Base-by-base conservation (phyloP, 2,113 vertebrate genomes). In the Anseranas semipalmata region DNA sequence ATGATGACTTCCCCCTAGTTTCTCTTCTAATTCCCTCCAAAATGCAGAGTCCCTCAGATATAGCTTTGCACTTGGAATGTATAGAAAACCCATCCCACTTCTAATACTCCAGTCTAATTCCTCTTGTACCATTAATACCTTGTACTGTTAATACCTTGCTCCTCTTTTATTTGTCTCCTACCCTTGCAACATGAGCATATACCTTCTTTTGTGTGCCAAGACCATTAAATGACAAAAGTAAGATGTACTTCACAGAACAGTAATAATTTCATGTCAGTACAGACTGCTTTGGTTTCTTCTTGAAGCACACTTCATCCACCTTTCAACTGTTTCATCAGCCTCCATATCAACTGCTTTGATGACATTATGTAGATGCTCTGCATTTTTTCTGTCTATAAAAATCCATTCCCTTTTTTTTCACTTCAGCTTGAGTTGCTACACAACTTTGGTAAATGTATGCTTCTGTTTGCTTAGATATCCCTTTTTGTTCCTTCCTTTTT, bases 301-400 rank as follows among this genome's bases (percentile, higher is more conserved):
- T 78, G 60, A 87, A 77, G 21, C 12, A 74, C 12, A 13, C 22
- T 33, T 70, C 39, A 74, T n/a, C 16, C 20, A 30, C 14, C 45
- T 89, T 89, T 33, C n/a, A 78, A 15, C 24, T 67, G 6, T 80
- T 94, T 71, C 13, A 17, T 78, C 37, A 71, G 3, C 37, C 12
- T 62, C 21, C 0, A 0, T 33, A 71, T 62, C 37, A 81, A 8
- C 19, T 3, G 7, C 52, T 87, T 67, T 55, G 55, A 50, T 74
- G n/a, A 71, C 92, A 28, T 85, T 18, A 55, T 0, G 0, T 22
- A 60, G 25, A 14, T 55, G 27, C 10, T 67, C 39, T 56, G 16
- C 14, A 41, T 45, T 58, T 56, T n/a, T 71, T 92, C 55, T 53
- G 18, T 27, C 30, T 52, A 12, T 50, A 74, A 59, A 63, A 82